Base-by-base conservation (phyloP, 2,888 invertebrate species). In the Odontocolon sp. region DNA sequence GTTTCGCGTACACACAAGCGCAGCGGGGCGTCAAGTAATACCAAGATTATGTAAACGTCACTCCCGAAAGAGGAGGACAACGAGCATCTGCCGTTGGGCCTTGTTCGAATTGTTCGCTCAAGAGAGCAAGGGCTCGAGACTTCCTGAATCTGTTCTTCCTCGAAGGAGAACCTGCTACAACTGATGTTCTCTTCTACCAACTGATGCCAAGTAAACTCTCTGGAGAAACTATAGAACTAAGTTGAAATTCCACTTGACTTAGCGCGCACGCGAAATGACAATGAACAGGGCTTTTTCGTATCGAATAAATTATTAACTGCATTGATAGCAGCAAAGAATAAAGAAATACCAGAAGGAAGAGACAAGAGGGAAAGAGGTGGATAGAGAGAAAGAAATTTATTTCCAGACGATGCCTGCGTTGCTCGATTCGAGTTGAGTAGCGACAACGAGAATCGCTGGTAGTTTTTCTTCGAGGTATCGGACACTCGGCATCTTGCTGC, bases 1-100 rank as follows among this genome's bases (percentile, higher is more conserved):
- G 36, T 45, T 36, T 64, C 16, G 8, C 56, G 59, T 56, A 59
- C 33, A 59, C 56, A 36, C 21, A 21, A 59, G 52, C 56, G 45
- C 38, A 47, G 47, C 18, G 52, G 40, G 47, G 40, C 52, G 81
- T 77, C 84, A 81, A 86, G 83, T 87, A 86, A 85, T 86, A 82
- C 83, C 84, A 85, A 86, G 87, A 87, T 87, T 88, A 88, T 87
- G 86, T 87, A 88, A 87, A 86, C 87, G 86, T 86, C 84, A 84
- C 81, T 83, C 80, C 76, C 80, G 38, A 26, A 8, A 54, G 82
- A 82, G 79, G 31, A 52, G 33, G 59, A 59, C 26, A 47, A 18
- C 47, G 54, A 67, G 56, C 82, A 82, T 85, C 82, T 83, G 81
- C 42, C 82, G 82, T 83, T 81, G 78, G 83, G 81, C 81, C 80